Evolutionary conservation across 2,113 vertebrate species (phyloP).

Genomic region (Phalacrocorax carbo): DNA sequence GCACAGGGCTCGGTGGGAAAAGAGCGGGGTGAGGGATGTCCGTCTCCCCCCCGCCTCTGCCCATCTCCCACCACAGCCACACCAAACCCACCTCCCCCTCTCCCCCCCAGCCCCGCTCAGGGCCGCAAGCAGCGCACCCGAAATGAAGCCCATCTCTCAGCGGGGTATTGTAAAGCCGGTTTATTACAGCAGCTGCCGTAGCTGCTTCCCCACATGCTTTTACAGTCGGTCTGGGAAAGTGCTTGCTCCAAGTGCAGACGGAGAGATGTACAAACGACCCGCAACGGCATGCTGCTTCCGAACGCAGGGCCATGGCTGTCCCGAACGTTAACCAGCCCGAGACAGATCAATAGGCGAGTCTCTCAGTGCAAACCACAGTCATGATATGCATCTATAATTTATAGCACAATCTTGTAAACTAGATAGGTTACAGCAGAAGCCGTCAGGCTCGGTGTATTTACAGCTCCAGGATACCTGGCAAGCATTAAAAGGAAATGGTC

Average conservation of each 20-base stretch:
- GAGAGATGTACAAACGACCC: background rate
- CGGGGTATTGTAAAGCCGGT: conserved; percentile 18
- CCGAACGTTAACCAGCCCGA: background rate
- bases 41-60: background rate
- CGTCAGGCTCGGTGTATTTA: background rate
- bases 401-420: background rate
- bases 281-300: background rate
- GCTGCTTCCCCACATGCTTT: conserved; percentile 37
- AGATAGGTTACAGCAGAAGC: background rate
- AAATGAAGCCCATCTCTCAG: conserved; percentile 39
- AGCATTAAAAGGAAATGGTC: background rate
- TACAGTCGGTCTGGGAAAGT: conserved; percentile 10
- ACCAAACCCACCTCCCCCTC: background rate
- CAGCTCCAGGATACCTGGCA: background rate
- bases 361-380: background rate
- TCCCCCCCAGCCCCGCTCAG: background rate
- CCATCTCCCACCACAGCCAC: background rate
- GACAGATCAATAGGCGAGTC: background rate
- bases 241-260: conserved; percentile 44
- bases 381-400: background rate
- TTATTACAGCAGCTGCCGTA: conserved; percentile 68
- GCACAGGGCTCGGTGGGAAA: background rate
- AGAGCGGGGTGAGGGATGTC: accelerated
- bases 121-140: background rate
- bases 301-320: background rate